These are phyloP conservation scores for Phoronis australis DNA, from an alignment of 2,888 invertebrate species.

Conservation along the genomic window DNA sequence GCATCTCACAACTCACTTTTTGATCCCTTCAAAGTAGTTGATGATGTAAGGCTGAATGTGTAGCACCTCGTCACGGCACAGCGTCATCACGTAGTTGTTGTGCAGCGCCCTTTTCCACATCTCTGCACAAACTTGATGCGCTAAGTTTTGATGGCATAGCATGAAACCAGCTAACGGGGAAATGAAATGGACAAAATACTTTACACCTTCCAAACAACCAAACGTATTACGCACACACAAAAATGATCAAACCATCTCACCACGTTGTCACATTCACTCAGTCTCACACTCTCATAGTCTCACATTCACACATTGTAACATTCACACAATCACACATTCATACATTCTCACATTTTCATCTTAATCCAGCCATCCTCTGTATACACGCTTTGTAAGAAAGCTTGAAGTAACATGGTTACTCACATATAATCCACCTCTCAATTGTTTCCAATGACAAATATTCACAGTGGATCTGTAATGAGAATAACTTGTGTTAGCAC, in stretches of 20 bases:
- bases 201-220: too few relatives aligned
- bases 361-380: too few relatives aligned
- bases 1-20: conserved; percentile 61
- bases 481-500: too few relatives aligned
- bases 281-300: background rate
- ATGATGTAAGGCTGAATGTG: conserved; percentile 91
- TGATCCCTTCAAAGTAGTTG: conserved; percentile 87
- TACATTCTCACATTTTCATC: too few relatives aligned
- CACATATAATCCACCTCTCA: conserved; percentile 92
- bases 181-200: background rate
- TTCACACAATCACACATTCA: too few relatives aligned
- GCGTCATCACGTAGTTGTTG: conserved; percentile 86
- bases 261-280: background rate
- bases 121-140: conserved; percentile 67
- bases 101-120: conserved; percentile 90
- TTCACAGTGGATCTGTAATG: conserved; percentile 82
- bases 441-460: conserved; percentile 90
- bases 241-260: background rate
- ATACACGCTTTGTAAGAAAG: too few relatives aligned
- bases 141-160: conserved; percentile 79
- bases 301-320: background rate
- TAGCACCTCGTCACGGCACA: conserved; percentile 96
- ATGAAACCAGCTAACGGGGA: conserved; percentile 88
- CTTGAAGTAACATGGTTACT: too few relatives aligned
- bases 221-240: background rate